phyloP scores from a whole-genome alignment of 2,113 vertebrate genomes.

The Tautogolabrus adspersus region DNA sequence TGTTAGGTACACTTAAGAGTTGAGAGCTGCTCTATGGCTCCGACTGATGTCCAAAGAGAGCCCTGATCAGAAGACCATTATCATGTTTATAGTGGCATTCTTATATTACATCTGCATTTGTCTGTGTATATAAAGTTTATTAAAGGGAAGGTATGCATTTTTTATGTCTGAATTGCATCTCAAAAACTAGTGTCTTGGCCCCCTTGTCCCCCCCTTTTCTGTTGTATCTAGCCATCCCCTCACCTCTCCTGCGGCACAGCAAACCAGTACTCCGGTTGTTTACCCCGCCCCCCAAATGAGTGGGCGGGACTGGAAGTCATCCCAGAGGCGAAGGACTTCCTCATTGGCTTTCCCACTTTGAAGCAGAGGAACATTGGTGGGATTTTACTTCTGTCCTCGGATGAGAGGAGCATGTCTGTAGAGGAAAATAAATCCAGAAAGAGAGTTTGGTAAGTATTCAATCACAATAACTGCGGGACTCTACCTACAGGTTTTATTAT shows the following conservation, averaged over 20 bases:
- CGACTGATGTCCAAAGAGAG: no score
- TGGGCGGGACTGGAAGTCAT: conserved; percentile 86
- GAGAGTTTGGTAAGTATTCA: background rate
- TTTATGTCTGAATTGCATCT: no score
- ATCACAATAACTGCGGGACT: background rate
- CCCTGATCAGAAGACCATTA: no score
- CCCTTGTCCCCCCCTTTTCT: no score
- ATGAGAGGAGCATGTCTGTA: conserved; percentile 93
- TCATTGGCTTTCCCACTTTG: conserved; percentile 98
- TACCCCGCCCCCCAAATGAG: conserved; percentile 84
- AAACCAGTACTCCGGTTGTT: conserved; percentile 98
- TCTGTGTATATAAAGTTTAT: no score
- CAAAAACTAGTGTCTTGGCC: no score
- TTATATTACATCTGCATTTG: no score
- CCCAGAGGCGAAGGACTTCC: conserved; percentile 91
- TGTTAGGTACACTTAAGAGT: no score
- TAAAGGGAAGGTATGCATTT: no score
- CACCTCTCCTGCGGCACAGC: conserved; percentile 97
- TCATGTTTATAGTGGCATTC: no score
- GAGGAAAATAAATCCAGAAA: background rate
- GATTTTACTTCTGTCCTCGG: conserved; percentile 95
- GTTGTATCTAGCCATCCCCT: background rate
- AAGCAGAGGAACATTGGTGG: conserved; percentile 99
- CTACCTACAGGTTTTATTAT: background rate
- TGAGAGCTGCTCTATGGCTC: no score